phyloP scores from a whole-genome alignment of 2,797 vertebrate genomes.

The Crenichthys baileyi region DNA sequence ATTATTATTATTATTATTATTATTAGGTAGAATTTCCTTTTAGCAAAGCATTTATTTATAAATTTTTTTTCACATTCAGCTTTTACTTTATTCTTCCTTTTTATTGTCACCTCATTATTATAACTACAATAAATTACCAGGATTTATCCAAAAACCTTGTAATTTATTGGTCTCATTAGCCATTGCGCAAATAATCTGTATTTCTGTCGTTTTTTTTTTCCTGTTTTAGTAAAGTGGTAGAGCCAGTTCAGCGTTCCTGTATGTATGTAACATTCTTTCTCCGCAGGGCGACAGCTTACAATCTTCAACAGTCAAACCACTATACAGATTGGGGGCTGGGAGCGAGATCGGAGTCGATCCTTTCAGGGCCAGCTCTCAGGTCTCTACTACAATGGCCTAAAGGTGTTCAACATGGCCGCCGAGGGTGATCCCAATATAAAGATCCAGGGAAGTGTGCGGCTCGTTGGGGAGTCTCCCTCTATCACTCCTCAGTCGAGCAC shows the following conservation, averaged over 20 bases:
- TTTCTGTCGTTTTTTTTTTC: conserved; percentile 68
- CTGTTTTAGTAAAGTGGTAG: conserved; percentile 72
- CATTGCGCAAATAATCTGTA: conserved; percentile 91
- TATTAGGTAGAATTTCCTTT: conserved; percentile 81
- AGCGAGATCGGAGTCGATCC: conserved; percentile 92
- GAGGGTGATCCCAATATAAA: conserved; percentile 95
- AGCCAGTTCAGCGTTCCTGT: conserved; percentile 89
- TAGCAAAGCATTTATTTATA: conserved; percentile 85
- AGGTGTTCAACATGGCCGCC: conserved; percentile 99
- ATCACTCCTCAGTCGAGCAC: conserved; percentile 97
- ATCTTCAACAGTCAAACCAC: conserved; percentile 99
- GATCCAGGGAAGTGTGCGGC: conserved; percentile 95
- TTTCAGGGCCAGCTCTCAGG: conserved; percentile 99
- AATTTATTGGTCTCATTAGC: conserved; percentile 98
- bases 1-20: conserved; percentile 11
- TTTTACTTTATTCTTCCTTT: conserved; percentile 79
- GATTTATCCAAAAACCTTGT: conserved; percentile 84
- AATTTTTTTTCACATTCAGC: conserved; percentile 45
- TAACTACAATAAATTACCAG: conserved; percentile 94
- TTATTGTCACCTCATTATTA: conserved; percentile 88
- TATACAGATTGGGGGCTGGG: conserved; percentile 98
- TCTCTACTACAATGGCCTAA: conserved; percentile 99
- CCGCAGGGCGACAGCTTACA: conserved; percentile 97
- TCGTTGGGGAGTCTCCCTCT: conserved; percentile 96
- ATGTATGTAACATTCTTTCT: conserved; percentile 96